Evolutionary conservation across 2,888 invertebrate species (phyloP).

Genomic region (Poecilobothrus nobilitatus): DNA sequence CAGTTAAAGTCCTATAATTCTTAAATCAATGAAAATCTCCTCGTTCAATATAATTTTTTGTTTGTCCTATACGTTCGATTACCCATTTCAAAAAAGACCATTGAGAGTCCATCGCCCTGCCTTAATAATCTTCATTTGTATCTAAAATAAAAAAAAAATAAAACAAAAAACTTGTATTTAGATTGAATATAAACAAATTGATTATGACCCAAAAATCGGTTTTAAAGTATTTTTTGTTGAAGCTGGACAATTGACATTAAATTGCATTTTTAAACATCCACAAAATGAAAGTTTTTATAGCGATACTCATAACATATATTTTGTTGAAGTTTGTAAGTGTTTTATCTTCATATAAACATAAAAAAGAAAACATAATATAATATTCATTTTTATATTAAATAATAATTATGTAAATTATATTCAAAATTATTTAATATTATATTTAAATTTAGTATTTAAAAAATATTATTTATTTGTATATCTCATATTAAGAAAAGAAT

Average conservation of each 20-base stretch:
- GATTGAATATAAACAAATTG: constrained; percentile 24
- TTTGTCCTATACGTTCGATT: constrained; percentile 9
- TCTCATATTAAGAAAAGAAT: no score
- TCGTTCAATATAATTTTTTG: no score
- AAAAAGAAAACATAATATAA: constrained; percentile 9
- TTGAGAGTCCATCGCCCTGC: no score
- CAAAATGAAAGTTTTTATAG: constrained; percentile 11
- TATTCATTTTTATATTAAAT: constrained; percentile 16
- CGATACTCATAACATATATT: constrained; percentile 15
- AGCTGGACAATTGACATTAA: constrained; percentile 18
- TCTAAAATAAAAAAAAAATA: no score
- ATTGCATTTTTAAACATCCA: constrained; percentile 14
- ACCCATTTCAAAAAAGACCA: no score
- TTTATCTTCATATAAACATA: background rate
- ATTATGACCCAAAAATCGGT: constrained; percentile 31
- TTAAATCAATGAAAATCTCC: no score
- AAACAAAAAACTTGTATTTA: constrained; percentile 21
- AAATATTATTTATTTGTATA: no score
- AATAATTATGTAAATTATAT: background rate
- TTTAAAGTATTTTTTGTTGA: constrained; percentile 28
- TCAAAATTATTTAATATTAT: no score
- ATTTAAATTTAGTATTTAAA: no score
- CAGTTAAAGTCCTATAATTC: no score
- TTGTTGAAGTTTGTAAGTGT: constrained; percentile 17
- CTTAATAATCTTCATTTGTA: no score